Evolutionary conservation across 2,797 vertebrate species (phyloP).

Genomic region (Danio tinwini): DNA sequence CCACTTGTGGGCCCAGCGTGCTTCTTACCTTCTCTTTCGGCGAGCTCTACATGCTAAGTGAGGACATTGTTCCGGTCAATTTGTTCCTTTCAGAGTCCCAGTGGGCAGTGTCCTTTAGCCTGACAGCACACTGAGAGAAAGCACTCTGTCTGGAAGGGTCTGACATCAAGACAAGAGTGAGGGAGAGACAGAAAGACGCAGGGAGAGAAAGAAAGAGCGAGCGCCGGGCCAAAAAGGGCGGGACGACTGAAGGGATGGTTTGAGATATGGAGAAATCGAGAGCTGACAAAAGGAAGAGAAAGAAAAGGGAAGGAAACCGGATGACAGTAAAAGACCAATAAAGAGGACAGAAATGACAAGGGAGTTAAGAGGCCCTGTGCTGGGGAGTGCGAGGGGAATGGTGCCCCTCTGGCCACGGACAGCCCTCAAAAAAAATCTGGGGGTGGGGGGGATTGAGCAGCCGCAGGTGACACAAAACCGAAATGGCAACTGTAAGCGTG

Average conservation of each 20-base stretch:
- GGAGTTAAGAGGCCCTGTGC: conserved; percentile 40
- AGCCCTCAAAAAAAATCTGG: conserved; percentile 33
- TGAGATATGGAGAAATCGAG: conserved; percentile 36
- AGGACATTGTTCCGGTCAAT: conserved; percentile 84
- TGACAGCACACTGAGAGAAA: conserved; percentile 77
- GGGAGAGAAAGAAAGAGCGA: conserved; percentile 40
- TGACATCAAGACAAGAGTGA: conserved; percentile 67
- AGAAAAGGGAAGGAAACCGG: conserved; percentile 36
- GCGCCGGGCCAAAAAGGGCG: conserved; percentile 38
- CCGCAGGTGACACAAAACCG: conserved; percentile 67
- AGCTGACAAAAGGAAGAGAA: conserved; percentile 24
- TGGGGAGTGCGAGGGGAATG: conserved; percentile 43
- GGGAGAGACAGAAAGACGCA: conserved; percentile 55
- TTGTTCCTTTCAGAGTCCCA: conserved; percentile 83
- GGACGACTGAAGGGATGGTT: not conserved
- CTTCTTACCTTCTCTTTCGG: conserved; percentile 74
- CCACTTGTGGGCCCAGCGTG: conserved; percentile 22
- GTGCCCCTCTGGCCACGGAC: conserved; percentile 17
- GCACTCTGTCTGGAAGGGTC: conserved; percentile 77
- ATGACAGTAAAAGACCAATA: conserved; percentile 56
- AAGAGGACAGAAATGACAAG: conserved; percentile 50
- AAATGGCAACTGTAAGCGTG: conserved; percentile 52
- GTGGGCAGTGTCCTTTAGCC: conserved; percentile 76
- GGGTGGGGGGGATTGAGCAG: conserved; percentile 12
- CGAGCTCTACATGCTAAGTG: conserved; percentile 80